Percentiles rank a stretch among this genome's conserved stretches.
Conservation (phyloP, 1,140 invertebrate species). For the Laupala kohalensis region DNA sequence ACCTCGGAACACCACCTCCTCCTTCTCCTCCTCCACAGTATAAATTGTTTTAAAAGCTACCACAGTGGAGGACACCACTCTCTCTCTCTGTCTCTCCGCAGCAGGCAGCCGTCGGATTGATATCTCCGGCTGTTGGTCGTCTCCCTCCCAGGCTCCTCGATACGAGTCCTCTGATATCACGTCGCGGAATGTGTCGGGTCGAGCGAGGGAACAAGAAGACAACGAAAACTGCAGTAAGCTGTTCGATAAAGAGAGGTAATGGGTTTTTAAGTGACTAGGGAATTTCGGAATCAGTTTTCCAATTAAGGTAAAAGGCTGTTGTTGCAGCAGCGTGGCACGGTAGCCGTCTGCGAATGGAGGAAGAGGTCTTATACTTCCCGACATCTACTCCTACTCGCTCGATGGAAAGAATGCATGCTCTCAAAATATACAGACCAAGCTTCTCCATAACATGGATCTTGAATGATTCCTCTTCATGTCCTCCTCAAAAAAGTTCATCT, state of each 20-base stretch:
- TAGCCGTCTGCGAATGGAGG: too few species aligned
- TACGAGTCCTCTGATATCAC: background rate
- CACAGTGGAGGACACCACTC: background rate
- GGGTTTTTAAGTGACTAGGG: slow-evolving; percentile 9
- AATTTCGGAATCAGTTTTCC: slow-evolving; percentile 4
- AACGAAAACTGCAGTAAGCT: background rate
- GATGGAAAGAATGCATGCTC: too few species aligned
- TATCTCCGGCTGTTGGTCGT: too few species aligned
- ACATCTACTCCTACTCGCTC: too few species aligned
- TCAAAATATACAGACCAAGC: too few species aligned
- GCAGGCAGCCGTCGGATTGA: background rate
- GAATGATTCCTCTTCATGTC: too few species aligned
- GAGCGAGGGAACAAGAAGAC: background rate
- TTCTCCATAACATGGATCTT: too few species aligned
- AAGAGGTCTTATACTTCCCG: too few species aligned
- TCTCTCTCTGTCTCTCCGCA: too few species aligned
- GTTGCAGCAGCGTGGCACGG: background rate
- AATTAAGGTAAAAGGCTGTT: slow-evolving; percentile 2
- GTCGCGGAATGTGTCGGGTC: background rate
- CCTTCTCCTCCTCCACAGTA: background rate
- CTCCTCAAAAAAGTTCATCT: too few species aligned
- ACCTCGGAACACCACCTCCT: too few species aligned
- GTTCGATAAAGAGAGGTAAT: slow-evolving; percentile 6
- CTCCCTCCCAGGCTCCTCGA: background rate
- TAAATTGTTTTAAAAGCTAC: background rate